phyloP scores from a whole-genome alignment of 2,113 vertebrate genomes.

The Gyps fulvus region DNA sequence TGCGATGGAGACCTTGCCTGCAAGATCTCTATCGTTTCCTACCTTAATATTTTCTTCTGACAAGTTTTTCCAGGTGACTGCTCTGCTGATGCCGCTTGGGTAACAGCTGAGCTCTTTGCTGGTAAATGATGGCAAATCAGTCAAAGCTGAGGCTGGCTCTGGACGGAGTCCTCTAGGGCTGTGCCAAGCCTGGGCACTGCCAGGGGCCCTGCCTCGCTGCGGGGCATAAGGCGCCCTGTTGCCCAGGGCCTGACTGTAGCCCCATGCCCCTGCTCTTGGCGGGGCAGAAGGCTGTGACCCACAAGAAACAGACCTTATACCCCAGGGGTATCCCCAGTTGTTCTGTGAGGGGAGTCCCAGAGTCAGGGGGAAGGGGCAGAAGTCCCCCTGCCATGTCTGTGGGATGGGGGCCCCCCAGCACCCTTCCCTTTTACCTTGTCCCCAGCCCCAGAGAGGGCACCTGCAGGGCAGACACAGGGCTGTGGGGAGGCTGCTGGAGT shows the following conservation, averaged over 20 bases:
- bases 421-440: neutral
- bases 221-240: rapidly evolving
- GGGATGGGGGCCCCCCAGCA: neutral
- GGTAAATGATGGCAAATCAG: constrained; percentile 56
- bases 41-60: neutral
- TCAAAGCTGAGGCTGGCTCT: neutral
- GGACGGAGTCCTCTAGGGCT: neutral
- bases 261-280: rapidly evolving
- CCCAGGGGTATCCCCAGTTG: neutral
- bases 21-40: constrained; percentile 34
- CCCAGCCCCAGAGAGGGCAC: rapidly evolving
- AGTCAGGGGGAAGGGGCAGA: neutral
- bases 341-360: neutral
- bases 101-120: constrained; percentile 57
- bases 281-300: neutral
- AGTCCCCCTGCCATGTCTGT: rapidly evolving
- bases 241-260: neutral
- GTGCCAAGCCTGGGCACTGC: neutral
- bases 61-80: constrained; percentile 64
- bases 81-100: constrained; percentile 56
- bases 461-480: neutral
- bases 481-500: neutral
- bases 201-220: rapidly evolving
- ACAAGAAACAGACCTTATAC: neutral
- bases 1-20: constrained; percentile 7